These are phyloP conservation scores for Ceratosolen solmsi DNA, from an alignment of 1,140 invertebrate species.

Conservation along the genomic window DNA sequence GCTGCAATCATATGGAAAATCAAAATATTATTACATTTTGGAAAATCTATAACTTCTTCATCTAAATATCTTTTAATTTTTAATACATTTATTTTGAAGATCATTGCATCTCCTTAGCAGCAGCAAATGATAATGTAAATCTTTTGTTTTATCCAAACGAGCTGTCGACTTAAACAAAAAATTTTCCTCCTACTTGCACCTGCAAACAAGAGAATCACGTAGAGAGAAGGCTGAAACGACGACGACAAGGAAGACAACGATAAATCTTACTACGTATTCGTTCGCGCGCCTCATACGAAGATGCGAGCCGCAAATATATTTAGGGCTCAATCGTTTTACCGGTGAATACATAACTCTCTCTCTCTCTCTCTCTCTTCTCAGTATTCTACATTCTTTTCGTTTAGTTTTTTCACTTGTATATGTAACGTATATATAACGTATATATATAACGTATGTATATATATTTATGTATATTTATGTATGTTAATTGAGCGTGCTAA, in stretches of 20 bases:
- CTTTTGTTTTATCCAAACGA: not conserved
- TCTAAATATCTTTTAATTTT: too few species aligned
- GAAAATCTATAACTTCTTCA: too few species aligned
- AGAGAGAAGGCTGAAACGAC: not conserved
- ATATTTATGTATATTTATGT: too few species aligned
- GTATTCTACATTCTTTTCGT: not conserved
- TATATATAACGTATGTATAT: too few species aligned
- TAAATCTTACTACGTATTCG: slow-evolving; percentile 33
- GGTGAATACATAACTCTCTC: not conserved
- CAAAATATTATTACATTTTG: too few species aligned
- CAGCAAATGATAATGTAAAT: too few species aligned
- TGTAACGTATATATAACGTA: too few species aligned
- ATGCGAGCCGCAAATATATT: slow-evolving; percentile 39
- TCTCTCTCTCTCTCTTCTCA: not conserved
- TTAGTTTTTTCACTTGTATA: not conserved
- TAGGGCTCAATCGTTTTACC: slow-evolving; percentile 14
- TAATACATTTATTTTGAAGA: too few species aligned
- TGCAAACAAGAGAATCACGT: not conserved
- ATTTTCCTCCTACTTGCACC: not conserved
- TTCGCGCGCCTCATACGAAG: not conserved
- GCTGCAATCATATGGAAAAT: too few species aligned
- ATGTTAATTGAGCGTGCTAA: too few species aligned
- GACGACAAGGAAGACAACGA: slow-evolving; percentile 28
- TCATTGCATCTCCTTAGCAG: too few species aligned
- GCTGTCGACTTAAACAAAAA: not conserved